Percentiles rank a stretch among this genome's conserved stretches.
Conservation (phyloP, 2,113 vertebrate genomes). For the Pangasianodon gigas region DNA sequence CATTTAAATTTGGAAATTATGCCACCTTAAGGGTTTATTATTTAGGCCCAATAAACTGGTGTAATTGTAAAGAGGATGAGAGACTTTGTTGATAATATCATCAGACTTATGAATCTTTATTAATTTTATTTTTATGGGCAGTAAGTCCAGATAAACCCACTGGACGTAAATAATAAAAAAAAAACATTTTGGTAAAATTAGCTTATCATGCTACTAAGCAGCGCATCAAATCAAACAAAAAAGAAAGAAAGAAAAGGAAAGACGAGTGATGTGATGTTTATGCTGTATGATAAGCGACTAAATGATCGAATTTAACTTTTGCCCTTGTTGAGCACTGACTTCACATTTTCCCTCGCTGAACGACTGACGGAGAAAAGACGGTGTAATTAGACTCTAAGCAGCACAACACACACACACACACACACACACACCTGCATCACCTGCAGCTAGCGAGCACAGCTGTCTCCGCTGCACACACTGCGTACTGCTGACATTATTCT, state of each 20-base stretch:
- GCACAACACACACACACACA: slow-evolving; percentile 13
- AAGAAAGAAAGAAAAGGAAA: not conserved
- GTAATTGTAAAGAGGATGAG: not conserved
- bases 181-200: not conserved
- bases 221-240: not conserved
- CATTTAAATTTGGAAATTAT: not conserved
- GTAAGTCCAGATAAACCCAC: not conserved
- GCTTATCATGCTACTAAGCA: not conserved
- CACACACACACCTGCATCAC: slow-evolving; percentile 47
- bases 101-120: not conserved
- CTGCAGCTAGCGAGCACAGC: slow-evolving; percentile 52
- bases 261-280: not conserved
- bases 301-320: not conserved
- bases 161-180: not conserved
- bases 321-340: not conserved
- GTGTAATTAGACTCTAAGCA: slow-evolving; percentile 26
- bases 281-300: not conserved
- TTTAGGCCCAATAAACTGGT: not conserved
- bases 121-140: not conserved
- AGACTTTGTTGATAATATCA: not conserved
- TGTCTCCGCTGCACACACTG: not conserved
- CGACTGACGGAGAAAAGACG: not conserved
- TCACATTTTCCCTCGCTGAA: slow-evolving; percentile 15
- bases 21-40: not conserved
- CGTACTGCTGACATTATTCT: slow-evolving; percentile 21